Evolutionary conservation across 2,113 vertebrate genomes (phyloP).

Genomic region (Malurus cyaneus): DNA sequence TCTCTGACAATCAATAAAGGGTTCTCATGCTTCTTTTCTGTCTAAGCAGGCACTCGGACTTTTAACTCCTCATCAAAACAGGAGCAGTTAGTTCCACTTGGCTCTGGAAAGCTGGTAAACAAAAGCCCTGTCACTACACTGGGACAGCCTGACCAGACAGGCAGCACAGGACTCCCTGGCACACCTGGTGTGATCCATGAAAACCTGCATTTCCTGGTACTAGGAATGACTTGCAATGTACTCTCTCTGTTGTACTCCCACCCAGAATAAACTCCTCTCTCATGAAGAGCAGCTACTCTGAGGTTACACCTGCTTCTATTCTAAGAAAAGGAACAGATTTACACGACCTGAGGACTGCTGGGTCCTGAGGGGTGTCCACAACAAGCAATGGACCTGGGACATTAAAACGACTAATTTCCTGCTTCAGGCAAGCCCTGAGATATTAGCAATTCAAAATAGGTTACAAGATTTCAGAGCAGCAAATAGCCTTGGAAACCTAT

Average conservation of each 20-base stretch:
- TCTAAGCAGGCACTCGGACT: neutral
- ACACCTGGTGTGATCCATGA: neutral
- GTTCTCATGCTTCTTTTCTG: neutral
- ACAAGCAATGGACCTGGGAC: neutral
- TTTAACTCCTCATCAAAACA: neutral
- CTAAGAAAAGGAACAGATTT: neutral
- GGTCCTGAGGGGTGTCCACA: neutral
- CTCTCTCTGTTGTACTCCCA: neutral
- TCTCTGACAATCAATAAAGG: neutral
- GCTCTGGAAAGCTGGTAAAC: neutral
- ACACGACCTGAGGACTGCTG: neutral
- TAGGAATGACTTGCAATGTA: neutral
- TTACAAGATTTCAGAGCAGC: neutral
- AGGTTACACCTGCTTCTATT: neutral
- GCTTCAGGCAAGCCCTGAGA: neutral
- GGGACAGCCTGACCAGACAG: neutral
- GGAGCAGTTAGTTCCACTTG: neutral
- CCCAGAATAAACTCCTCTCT: neutral
- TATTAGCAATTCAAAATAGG: neutral
- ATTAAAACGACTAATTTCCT: neutral
- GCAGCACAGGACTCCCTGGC: neutral
- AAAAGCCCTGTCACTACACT: neutral
- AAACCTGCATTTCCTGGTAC: neutral
- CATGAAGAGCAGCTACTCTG: neutral
- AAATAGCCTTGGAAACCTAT: neutral